Evolutionary conservation across 2,797 vertebrate species (phyloP), one percentile per base, ranked within the genome.

Genomic region (Rousettus madagascariensis): DNA sequence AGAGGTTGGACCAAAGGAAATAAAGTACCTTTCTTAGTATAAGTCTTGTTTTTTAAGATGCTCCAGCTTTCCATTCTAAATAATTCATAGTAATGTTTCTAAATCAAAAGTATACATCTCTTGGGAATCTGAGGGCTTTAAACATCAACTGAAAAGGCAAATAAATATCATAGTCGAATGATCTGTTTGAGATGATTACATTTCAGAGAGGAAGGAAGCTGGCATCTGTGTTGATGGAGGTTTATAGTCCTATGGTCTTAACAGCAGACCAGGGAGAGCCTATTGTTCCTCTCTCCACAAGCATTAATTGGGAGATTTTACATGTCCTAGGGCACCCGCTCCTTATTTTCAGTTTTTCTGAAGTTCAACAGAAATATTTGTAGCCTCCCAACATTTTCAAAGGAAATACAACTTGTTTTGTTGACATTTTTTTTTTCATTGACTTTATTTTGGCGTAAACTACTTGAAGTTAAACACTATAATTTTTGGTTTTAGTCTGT

Each of bases 1-100:
- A 71, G 38, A 83, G 24, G 16, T 85, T 85, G 20, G 20, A 86
- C 10, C 49, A 77, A 91, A 94, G 22, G 71, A 93, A 94, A 71
- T 90, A 90, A 94, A 74, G 71, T 91, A 51, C 68, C 49, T 92
- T 72, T 88, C 41, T 96, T 78, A 75, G 46, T 89, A 28, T 87
- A 33, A 63, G 33, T 93, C 43, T 61, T 95, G 68, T 53, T 69
- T 95, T 80, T 66, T 77, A 77, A 94, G 38, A 74, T 90, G 68
- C 20, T 28, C 57, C 49, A 78, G 8, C n/a, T 97, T 95, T 94
- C 53, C 41, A 19, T 84, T 57, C 69, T 88, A 96, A 95, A 72
- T 93, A 78, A 79, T 85, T 96, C 10, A 75, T 87, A 93, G 55
- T 86, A 19, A 1, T 82, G 8, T 91, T 51, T 85, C 43, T 96